phyloP scores from a whole-genome alignment of 2,113 vertebrate genomes.

The Tragelaphus strepsiceros region DNA sequence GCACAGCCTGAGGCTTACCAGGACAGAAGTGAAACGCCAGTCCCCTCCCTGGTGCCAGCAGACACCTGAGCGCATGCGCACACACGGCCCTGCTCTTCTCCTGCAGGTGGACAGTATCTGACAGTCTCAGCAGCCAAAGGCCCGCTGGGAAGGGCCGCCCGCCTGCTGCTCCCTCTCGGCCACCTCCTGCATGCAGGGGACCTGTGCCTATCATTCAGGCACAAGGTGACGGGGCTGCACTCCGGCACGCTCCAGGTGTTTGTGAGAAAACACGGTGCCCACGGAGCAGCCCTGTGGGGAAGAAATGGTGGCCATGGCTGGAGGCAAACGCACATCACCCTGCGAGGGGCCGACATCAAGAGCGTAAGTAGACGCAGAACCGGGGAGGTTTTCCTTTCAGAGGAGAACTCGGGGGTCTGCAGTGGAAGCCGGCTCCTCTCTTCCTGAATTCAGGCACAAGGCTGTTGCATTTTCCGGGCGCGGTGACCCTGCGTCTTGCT shows the following conservation, averaged over 20 bases:
- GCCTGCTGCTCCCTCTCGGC: constrained; percentile 87
- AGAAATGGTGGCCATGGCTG: constrained; percentile 90
- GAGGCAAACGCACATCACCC: constrained; percentile 90
- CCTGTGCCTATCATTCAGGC: constrained; percentile 93
- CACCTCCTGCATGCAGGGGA: constrained; percentile 80
- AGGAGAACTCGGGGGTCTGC: not conserved
- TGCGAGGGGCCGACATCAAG: constrained; percentile 85
- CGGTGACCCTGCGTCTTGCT: not conserved
- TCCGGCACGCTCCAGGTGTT: constrained; percentile 92
- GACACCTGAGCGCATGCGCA: not conserved
- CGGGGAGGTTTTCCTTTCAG: not conserved
- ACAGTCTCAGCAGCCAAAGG: constrained; percentile 85
- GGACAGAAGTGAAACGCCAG: not conserved
- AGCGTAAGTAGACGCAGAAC: constrained; percentile 86
- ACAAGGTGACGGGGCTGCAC: constrained; percentile 89
- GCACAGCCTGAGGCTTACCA: not conserved
- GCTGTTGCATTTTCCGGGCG: not conserved
- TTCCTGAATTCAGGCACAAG: not conserved
- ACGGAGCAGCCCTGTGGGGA: constrained; percentile 91
- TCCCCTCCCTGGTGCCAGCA: not conserved
- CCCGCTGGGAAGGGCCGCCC: constrained; percentile 84
- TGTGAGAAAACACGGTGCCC: constrained; percentile 85
- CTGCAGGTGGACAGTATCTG: constrained; percentile 90
- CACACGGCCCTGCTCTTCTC: not conserved
- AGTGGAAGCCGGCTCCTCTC: not conserved